Base-by-base conservation (phyloP, 2,888 invertebrate species). In the Tinea trinotella region DNA sequence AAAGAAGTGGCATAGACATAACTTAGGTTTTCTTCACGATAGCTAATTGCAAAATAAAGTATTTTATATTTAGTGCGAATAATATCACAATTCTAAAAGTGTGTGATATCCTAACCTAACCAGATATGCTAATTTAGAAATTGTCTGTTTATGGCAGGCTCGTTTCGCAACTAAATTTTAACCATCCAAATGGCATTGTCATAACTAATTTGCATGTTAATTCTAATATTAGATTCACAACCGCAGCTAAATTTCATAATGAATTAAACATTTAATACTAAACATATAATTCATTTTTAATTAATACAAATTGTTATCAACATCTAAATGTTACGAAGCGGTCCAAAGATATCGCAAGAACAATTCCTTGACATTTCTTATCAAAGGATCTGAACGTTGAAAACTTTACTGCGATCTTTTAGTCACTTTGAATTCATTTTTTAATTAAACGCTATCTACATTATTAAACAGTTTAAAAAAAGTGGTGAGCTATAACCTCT, bases 391-490 rank as follows among this genome's bases (percentile, higher is more conserved):
- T 30, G 7, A 22, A 22, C 7, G 3, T 7, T 30, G n/a, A 30
- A 30, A 30, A 7, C 30, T 30, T n/a, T 30, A 10, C 30, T 7
- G n/a, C 30, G 7, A 30, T 30, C 30, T 40, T 40, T 15, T 40
- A 12, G 40, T 13, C 40, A 40, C 40, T 40, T 40, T 40, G 13
- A 40, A 40, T n/a, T n/a, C 40, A 40, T 15, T 40, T 40, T 35
- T 40, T 40, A 40, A 40, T 40, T 15, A 40, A 40, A 40, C 40
- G 40, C 40, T 15, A 40, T 15, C 40, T 40, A 30, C 30, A 30
- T 30, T n/a, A n/a, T n/a, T 40, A 6, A 15, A 15, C 40, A 40
- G 40, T 40, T 40, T 40, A 40, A 40, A 40, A n/a, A n/a, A n/a
- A n/a, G n/a, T n/a, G n/a, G n/a, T 13, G 15, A 15, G 40, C 40